These are phyloP conservation scores for Drosophila prostipennis DNA, from an alignment of 2,888 invertebrate species.

Conservation along the genomic window DNA sequence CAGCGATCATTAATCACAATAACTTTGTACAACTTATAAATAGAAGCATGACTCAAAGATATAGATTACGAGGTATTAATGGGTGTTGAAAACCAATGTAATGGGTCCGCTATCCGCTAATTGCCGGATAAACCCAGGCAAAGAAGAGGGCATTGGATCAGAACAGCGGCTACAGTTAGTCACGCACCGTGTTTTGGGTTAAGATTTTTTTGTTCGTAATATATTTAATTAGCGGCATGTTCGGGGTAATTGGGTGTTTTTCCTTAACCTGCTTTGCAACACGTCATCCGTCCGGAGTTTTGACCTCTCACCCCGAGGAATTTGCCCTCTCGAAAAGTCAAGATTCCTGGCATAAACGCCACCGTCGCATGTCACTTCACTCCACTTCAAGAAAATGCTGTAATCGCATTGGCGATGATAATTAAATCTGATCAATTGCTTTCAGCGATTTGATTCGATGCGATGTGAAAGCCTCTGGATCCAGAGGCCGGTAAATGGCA, in stretches of 20 bases:
- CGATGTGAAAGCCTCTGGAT: conserved; percentile 23
- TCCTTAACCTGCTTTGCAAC: conserved; percentile 37
- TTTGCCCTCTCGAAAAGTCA: conserved; percentile 35
- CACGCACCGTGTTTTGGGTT: conserved; percentile 37
- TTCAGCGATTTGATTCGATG: conserved; percentile 41
- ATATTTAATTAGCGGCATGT: conserved; percentile 43
- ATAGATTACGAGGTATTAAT: conserved; percentile 23
- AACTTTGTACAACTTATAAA: conserved; percentile 1
- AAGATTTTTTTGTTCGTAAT: conserved; percentile 12
- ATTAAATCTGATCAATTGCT: conserved; percentile 66
- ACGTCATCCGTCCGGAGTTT: conserved; percentile 30
- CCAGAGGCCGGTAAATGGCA: conserved; percentile 22
- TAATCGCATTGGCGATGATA: conserved; percentile 43
- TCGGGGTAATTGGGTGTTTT: conserved; percentile 43
- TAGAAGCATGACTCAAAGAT: conserved; percentile 35
- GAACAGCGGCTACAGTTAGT: conserved; percentile 15
- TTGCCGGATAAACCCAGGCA: conserved; percentile 41
- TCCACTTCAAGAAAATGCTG: conserved; percentile 16
- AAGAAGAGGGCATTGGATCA: conserved; percentile 41
- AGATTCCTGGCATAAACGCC: conserved; percentile 30
- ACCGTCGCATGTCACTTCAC: conserved; percentile 11
- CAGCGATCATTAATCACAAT: conserved; percentile 41
- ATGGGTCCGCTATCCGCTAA: conserved; percentile 16
- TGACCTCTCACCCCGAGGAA: conserved; percentile 32
- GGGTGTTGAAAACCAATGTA: conserved; percentile 40